Evolutionary conservation across 2,797 vertebrate species (phyloP), one percentile per base, ranked within the genome.

Genomic region (Rallus crepitans): DNA sequence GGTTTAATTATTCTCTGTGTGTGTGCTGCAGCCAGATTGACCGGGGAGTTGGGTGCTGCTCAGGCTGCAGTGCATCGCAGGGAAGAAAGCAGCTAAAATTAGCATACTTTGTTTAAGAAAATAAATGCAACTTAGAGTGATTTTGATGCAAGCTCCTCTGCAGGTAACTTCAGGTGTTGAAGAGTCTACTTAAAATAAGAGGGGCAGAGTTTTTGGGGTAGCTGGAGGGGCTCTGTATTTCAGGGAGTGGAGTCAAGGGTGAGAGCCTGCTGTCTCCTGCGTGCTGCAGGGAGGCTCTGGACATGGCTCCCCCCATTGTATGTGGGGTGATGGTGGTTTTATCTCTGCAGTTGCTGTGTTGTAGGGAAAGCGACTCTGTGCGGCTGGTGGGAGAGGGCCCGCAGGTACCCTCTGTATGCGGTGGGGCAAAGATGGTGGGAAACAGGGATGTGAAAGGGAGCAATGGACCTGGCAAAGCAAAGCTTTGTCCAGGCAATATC

Each of bases 11-110:
- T 94, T 85, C 73, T 0, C 9, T 81, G 69, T 56, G 14, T 52
- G 57, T 52, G 57, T 2, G 2, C 84, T 12, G 19, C 75, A 89
- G 70, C 35, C 93, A 93, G 91, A 94, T 88, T 90, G 93, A 87
- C 94, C 31, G 0, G 42, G 69, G 61, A 81, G 50, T 0, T 89
- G 84, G 87, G 91, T 93, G 89, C 90, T 93, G 76, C 87, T 94
- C 61, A 61, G 70, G 68, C 87, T 91, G 69, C 47, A 70, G 82
- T 7, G 1, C 69, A 88, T 78, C 35, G 6, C 3, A 61, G 42
- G 63, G 47, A 88, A 87, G 72, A 95, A 89, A 78, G 65, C 76
- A 76, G 79, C 87, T 87, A 89, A 93, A 95, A 94, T 95, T 75
- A 95, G 59, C 17, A 7, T 2, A 20, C n/a, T 91, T 93, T 84